Conservation (phyloP, 1,140 invertebrate genomes). For the Scaptodrosophila lebanonensis region DNA sequence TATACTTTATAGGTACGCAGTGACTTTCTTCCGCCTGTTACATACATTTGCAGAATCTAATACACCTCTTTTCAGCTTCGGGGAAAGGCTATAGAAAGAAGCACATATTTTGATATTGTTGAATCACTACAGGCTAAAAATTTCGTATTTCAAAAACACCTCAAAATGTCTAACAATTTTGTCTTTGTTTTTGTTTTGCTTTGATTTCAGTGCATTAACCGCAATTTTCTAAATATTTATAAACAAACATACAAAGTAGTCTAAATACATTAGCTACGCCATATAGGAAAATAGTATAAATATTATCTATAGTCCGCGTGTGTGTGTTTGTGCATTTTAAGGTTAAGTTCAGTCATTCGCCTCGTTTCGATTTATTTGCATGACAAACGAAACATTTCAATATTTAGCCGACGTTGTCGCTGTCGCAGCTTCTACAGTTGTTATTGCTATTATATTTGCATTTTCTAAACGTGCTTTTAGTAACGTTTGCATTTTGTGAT, state of each 20-base stretch:
- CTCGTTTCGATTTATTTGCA: conserved; percentile 52
- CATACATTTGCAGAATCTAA: no score
- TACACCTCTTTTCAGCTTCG: no score
- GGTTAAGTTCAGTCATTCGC: conserved; percentile 60
- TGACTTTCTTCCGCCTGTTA: no score
- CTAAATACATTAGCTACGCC: conserved; percentile 1
- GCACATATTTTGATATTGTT: no score
- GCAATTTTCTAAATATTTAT: conserved; percentile 41
- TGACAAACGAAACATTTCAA: conserved; percentile 43
- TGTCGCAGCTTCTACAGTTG: not conserved
- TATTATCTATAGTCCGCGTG: conserved; percentile 9
- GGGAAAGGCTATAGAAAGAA: no score
- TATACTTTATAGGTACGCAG: no score
- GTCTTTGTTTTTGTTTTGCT: conserved; percentile 22
- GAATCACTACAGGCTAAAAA: no score
- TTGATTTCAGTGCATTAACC: conserved; percentile 43
- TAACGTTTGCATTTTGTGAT: conserved; percentile 30
- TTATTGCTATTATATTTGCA: conserved; percentile 24
- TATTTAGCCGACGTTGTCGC: conserved; percentile 17
- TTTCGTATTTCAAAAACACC: conserved; percentile 20
- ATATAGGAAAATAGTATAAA: conserved; percentile 2
- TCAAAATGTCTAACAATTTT: no score
- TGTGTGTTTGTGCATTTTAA: conserved; percentile 33
- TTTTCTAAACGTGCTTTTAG: conserved; percentile 51
- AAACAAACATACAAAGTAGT: conserved; percentile 24